Conservation (phyloP, 2,797 vertebrate species). For the Chloroceryle inda region DNA sequence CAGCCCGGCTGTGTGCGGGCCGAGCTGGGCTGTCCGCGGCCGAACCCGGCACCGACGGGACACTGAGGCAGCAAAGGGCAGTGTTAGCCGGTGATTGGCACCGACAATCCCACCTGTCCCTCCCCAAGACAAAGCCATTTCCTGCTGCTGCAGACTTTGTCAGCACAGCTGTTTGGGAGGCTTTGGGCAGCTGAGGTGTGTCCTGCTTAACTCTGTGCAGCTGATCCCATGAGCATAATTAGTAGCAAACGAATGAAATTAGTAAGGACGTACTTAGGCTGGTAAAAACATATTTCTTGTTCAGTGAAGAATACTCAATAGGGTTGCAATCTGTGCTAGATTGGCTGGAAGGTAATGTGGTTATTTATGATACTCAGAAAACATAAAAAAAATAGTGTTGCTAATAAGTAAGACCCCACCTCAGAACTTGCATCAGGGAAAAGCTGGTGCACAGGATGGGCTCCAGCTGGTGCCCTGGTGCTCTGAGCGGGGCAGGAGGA, state of each 20-base stretch:
- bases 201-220: neutral
- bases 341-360: neutral
- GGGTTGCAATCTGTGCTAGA: neutral
- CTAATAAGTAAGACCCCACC: neutral
- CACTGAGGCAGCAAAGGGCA: neutral
- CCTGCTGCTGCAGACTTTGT: neutral
- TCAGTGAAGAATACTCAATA: accelerated
- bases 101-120: accelerated
- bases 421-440: neutral
- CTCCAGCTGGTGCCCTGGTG: accelerated
- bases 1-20: neutral
- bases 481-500: accelerated
- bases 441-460: accelerated
- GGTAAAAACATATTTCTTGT: neutral
- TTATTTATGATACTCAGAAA: neutral
- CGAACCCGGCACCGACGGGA: too few relatives aligned
- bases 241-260: neutral
- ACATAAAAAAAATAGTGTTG: neutral
- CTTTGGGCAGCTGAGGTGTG: neutral
- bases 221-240: neutral
- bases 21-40: too few relatives aligned
- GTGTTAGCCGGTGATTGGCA: accelerated
- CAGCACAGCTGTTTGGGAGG: neutral
- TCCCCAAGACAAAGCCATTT: neutral
- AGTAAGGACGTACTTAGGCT: neutral